A percentile compares a stretch with the other conserved stretches of the same genome.
These are phyloP conservation scores for Tauraco erythrolophus DNA, from an alignment of 2,113 vertebrate species.

Conservation along the genomic window DNA sequence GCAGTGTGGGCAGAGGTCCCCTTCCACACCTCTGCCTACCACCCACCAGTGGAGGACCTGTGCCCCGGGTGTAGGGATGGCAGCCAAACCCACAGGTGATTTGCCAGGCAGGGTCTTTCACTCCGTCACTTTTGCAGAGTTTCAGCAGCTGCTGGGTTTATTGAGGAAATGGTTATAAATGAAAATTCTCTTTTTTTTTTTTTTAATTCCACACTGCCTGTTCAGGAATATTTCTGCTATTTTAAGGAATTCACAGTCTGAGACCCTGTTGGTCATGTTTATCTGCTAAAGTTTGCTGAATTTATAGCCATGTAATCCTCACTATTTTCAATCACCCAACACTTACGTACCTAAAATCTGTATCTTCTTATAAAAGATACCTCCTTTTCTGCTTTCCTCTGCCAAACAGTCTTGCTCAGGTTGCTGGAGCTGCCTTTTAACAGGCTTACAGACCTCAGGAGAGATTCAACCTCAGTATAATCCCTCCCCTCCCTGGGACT, in stretches of 20 bases:
- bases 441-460: slow-evolving; percentile 1
- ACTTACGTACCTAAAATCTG: not conserved
- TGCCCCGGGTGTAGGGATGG: not conserved
- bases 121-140: not conserved
- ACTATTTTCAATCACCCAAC: slow-evolving; percentile 16
- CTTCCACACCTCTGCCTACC: not conserved
- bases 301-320: slow-evolving; percentile 2
- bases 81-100: not conserved
- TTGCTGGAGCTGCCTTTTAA: slow-evolving; percentile 32
- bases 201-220: not conserved
- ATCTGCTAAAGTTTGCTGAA: not conserved
- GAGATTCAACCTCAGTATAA: slow-evolving; percentile 24
- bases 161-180: not conserved
- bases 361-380: not conserved
- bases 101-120: not conserved
- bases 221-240: not conserved
- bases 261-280: not conserved
- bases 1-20: not conserved
- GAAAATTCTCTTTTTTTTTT: not conserved
- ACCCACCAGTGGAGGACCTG: not conserved
- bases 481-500: not conserved
- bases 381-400: not conserved
- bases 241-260: not conserved
- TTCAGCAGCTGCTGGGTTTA: not conserved
- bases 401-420: not conserved